Evolutionary conservation across 2,797 vertebrate genomes (phyloP).

Genomic region (Peromyscus aztecus): DNA sequence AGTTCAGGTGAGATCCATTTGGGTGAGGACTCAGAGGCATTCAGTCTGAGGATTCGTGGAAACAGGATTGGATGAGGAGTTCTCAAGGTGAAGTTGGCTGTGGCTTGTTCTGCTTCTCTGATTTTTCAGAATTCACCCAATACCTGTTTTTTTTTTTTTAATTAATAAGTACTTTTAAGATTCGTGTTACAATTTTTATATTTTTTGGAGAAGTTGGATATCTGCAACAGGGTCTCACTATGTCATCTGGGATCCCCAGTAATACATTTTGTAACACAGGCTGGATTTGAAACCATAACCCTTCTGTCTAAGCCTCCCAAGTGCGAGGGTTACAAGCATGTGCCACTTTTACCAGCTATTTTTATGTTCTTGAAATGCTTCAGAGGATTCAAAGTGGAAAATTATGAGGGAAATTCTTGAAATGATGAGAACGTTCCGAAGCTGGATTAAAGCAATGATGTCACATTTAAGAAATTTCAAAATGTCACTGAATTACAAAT

Average conservation of each 20-base stretch:
- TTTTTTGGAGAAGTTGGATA: background rate
- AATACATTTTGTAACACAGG: background rate
- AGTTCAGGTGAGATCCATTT: too few relatives aligned
- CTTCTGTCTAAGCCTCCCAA: background rate
- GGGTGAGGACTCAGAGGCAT: too few relatives aligned
- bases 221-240: too few relatives aligned
- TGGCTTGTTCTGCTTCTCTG: too few relatives aligned
- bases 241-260: background rate
- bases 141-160: too few relatives aligned
- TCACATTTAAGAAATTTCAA: background rate
- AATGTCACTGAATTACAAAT: slow-evolving; percentile 40
- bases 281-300: background rate
- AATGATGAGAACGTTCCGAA: background rate
- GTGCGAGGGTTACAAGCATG: too few relatives aligned
- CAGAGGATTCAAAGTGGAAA: background rate
- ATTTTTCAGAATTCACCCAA: too few relatives aligned
- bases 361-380: slow-evolving; percentile 50
- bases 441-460: background rate
- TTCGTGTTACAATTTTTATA: too few relatives aligned
- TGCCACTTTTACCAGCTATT: background rate
- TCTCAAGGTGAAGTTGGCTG: too few relatives aligned
- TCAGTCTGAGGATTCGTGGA: too few relatives aligned
- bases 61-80: too few relatives aligned
- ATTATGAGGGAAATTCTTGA: background rate
- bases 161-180: too few relatives aligned